Conservation (phyloP, 2,113 vertebrate genomes). For the Hippocampus barbouri region DNA sequence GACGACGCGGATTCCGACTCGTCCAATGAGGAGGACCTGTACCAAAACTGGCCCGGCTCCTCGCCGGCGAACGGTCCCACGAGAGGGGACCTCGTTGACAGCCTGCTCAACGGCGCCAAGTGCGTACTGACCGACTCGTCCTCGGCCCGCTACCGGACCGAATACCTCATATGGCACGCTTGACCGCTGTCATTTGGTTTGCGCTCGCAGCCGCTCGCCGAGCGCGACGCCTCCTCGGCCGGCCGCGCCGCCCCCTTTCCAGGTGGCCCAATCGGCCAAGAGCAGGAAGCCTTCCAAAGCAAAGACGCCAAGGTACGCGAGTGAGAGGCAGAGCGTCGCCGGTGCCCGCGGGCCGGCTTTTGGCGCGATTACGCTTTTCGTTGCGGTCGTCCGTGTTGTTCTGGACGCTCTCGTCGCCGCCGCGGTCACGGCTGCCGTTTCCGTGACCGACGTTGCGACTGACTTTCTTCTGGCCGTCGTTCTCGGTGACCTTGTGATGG, state of each 20-base stretch:
- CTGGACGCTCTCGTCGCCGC: neutral
- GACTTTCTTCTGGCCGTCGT: neutral
- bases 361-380: neutral
- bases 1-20: slow-evolving; percentile 56
- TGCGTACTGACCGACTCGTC: neutral
- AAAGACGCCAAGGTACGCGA: slow-evolving; percentile 60
- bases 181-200: neutral
- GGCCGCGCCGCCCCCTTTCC: slow-evolving; percentile 21
- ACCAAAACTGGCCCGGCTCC: slow-evolving; percentile 1
- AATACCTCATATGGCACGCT: no score
- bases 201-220: neutral
- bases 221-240: slow-evolving; percentile 17
- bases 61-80: neutral
- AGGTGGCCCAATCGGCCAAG: slow-evolving; percentile 2
- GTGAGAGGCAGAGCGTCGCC: neutral
- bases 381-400: neutral
- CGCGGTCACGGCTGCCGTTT: neutral
- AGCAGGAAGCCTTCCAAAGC: slow-evolving; percentile 28
- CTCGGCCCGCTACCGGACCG: neutral
- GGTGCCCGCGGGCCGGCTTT: neutral
- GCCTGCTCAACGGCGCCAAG: neutral
- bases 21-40: slow-evolving; percentile 56
- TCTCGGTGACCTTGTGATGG: neutral
- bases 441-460: no score
- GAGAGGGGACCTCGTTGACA: slow-evolving; percentile 5